Conservation (phyloP, 2,888 invertebrate species). For the Drosophila nr. perissopoda region DNA sequence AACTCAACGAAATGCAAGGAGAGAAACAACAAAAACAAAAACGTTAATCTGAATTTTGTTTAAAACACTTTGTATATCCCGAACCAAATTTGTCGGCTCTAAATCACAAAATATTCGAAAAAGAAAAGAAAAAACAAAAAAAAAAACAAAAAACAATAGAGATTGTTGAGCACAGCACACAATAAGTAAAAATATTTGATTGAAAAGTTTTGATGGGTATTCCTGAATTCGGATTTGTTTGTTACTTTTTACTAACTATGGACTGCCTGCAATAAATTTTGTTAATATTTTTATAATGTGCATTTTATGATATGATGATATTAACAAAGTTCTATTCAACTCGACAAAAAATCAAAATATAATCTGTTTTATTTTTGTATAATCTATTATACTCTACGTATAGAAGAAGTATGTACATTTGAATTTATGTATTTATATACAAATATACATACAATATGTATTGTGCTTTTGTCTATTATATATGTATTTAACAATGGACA, state of each 20-base stretch:
- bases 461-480: conserved; percentile 55
- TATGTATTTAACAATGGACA: conserved; percentile 41
- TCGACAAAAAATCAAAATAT: conserved; percentile 79
- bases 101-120: conserved; percentile 10
- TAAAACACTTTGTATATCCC: conserved; percentile 39
- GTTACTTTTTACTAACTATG: conserved; percentile 78
- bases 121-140: conserved; percentile 10
- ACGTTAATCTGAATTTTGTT: conserved; percentile 43
- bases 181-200: conserved; percentile 38
- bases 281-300: conserved; percentile 82
- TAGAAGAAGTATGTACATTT: conserved; percentile 63
- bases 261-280: conserved; percentile 85
- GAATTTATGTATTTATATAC: conserved; percentile 58
- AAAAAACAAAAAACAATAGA: conserved; percentile 37
- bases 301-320: conserved; percentile 80
- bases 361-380: conserved; percentile 81
- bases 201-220: conserved; percentile 55
- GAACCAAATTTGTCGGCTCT: conserved; percentile 22
- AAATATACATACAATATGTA: conserved; percentile 36
- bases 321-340: conserved; percentile 83
- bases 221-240: conserved; percentile 75
- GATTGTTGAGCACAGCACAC: conserved; percentile 53
- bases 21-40: conserved; percentile 3
- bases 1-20: conserved; percentile 43
- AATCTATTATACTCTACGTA: conserved; percentile 65